These are phyloP conservation scores for Calyptommatus sinebrachiatus DNA, from an alignment of 2,113 vertebrate genomes.

Conservation along the genomic window DNA sequence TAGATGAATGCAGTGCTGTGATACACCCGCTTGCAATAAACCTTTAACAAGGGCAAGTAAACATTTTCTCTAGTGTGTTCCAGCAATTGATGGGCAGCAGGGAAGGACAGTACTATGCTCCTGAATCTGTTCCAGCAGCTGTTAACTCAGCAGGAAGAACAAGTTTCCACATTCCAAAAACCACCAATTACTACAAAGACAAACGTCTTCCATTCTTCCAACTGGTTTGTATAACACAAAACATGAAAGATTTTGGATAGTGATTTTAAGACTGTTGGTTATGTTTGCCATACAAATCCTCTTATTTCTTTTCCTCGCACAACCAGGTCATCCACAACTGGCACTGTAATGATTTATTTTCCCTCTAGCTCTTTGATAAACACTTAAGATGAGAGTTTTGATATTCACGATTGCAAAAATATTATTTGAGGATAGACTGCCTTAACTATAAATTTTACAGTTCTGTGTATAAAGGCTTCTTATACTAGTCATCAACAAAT, in stretches of 20 bases:
- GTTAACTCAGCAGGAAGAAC: slow-evolving; percentile 57
- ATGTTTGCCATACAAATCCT: background rate
- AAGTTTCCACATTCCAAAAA: slow-evolving; percentile 43
- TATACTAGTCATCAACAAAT: background rate
- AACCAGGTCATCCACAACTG: background rate
- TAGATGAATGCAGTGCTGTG: background rate
- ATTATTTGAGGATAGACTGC: background rate
- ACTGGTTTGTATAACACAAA: background rate
- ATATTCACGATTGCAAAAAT: background rate
- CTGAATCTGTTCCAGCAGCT: slow-evolving; percentile 59
- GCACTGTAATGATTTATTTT: background rate
- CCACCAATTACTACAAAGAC: slow-evolving; percentile 47
- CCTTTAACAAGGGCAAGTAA: slow-evolving; percentile 24
- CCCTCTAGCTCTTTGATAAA: background rate
- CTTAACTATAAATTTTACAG: background rate
- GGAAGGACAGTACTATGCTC: slow-evolving; percentile 36
- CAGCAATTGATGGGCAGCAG: slow-evolving; percentile 25
- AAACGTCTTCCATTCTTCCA: background rate
- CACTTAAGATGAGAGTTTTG: background rate
- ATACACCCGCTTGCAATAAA: background rate
- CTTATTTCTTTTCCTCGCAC: background rate
- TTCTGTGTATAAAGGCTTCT: background rate
- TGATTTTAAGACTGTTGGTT: background rate
- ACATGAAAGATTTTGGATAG: background rate
- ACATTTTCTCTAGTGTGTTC: background rate